Evolutionary conservation across 2,888 invertebrate species (phyloP).

Genomic region (Neoascia interrupta): DNA sequence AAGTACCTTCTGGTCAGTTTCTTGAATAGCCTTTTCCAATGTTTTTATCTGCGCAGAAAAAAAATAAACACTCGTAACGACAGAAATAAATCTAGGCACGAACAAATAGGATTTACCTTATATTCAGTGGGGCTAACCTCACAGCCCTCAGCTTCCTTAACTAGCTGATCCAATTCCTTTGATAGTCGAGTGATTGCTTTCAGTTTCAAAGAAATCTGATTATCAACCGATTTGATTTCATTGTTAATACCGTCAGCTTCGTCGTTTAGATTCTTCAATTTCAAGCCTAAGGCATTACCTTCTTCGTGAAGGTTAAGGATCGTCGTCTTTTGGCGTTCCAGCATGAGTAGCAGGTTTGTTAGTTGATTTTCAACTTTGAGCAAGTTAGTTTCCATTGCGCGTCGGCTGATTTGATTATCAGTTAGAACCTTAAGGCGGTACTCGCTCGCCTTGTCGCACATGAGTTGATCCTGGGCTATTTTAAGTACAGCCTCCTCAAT

Average conservation of each 20-base stretch:
- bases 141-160: constrained; percentile 80
- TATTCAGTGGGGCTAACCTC: constrained; percentile 71
- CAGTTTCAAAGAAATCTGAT: constrained; percentile 80
- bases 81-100: constrained; percentile 79
- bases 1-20: constrained; percentile 83
- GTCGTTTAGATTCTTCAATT: constrained; percentile 78
- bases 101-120: constrained; percentile 51
- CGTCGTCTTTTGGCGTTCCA: constrained; percentile 77
- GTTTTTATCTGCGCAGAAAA: constrained; percentile 81
- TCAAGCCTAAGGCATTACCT: constrained; percentile 72
- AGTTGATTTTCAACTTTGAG: constrained; percentile 82
- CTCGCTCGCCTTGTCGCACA: constrained; percentile 85
- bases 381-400: constrained; percentile 78
- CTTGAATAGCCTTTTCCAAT: constrained; percentile 84
- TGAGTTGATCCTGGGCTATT: constrained; percentile 84
- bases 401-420: constrained; percentile 79
- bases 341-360: constrained; percentile 79
- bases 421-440: constrained; percentile 79
- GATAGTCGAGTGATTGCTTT: constrained; percentile 81
- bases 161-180: constrained; percentile 81
- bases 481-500: constrained; percentile 84
- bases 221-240: constrained; percentile 80
- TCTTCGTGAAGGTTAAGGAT: constrained; percentile 73
- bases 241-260: constrained; percentile 79
- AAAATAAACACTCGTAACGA: constrained; percentile 81